Conservation (phyloP, 1,140 invertebrate species). For the Drosophila parabipectinata region DNA sequence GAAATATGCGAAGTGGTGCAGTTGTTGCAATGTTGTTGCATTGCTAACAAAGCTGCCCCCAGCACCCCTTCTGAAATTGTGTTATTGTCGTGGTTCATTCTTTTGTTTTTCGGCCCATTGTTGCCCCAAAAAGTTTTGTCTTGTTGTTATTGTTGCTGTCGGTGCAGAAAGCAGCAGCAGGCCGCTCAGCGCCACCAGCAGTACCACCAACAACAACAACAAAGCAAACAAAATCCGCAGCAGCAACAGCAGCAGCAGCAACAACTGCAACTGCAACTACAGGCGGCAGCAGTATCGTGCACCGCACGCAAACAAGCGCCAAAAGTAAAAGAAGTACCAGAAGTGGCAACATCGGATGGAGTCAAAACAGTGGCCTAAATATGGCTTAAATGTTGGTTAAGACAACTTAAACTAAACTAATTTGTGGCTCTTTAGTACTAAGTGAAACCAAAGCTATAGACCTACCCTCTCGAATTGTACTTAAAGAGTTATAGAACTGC, state of each 20-base stretch:
- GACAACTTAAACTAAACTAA: background rate
- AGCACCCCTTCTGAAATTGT: conserved; percentile 44
- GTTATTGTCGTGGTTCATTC: conserved; percentile 76
- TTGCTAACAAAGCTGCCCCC: conserved; percentile 38
- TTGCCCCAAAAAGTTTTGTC: conserved; percentile 51
- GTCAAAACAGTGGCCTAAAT: conserved; percentile 7
- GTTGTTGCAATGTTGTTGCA: conserved; percentile 42
- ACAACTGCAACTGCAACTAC: conserved; percentile 7
- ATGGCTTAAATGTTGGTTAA: background rate
- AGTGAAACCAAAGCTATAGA: too few species aligned
- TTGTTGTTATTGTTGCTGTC: conserved; percentile 31
- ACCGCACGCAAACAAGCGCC: conserved; percentile 65
- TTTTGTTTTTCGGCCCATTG: conserved; percentile 73
- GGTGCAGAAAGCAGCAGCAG: conserved; percentile 21
- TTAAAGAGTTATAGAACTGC: too few species aligned
- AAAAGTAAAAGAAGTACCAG: conserved; percentile 61
- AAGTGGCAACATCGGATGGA: conserved; percentile 60
- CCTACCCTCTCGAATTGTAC: too few species aligned
- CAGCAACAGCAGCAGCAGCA: conserved; percentile 15
- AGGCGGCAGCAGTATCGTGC: conserved; percentile 23
- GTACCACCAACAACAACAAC: conserved; percentile 4
- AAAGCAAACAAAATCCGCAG: too few species aligned
- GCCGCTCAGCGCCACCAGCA: conserved; percentile 1
- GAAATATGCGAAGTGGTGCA: conserved; percentile 51
- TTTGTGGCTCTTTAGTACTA: too few species aligned